These are phyloP conservation scores for Diadegma fenestrale DNA, from an alignment of 2,888 invertebrate genomes.

Conservation along the genomic window DNA sequence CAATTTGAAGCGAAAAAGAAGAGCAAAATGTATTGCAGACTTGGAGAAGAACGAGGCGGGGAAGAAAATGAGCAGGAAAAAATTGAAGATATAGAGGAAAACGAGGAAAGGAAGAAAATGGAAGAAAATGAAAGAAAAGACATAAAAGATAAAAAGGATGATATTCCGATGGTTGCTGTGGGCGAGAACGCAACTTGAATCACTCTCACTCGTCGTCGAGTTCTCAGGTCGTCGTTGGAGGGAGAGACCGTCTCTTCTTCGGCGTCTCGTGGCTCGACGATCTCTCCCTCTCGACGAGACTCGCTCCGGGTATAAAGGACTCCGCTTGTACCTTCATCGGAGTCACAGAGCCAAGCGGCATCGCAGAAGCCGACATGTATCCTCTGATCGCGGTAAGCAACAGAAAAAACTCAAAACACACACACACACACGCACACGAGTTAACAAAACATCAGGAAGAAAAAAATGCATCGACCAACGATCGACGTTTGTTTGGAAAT, in stretches of 20 bases:
- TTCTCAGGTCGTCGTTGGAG: constrained; percentile 65
- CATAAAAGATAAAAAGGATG: constrained; percentile 74
- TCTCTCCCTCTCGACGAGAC: constrained; percentile 69
- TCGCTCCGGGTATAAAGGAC: constrained; percentile 83
- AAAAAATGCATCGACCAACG: neutral
- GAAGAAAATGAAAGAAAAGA: constrained; percentile 50
- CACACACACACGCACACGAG: neutral
- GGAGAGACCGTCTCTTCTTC: constrained; percentile 81
- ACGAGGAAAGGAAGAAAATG: neutral
- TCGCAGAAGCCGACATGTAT: constrained; percentile 84
- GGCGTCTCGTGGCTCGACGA: constrained; percentile 63
- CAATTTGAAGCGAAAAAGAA: neutral
- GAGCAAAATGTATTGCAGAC: neutral
- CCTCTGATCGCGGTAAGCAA: constrained; percentile 85
- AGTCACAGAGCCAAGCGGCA: constrained; percentile 85
- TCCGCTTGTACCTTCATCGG: constrained; percentile 81
- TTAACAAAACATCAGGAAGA: neutral
- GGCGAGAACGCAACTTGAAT: constrained; percentile 76
- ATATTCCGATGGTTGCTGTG: constrained; percentile 70
- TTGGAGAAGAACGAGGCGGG: too few relatives aligned
- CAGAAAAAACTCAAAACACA: constrained; percentile 48
- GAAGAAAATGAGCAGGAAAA: neutral
- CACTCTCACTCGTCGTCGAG: constrained; percentile 81
- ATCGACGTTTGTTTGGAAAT: constrained; percentile 26
- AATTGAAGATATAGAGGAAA: neutral